Evolutionary conservation across 2,797 vertebrate genomes (phyloP).

Genomic region (Diglossa cyanea): DNA sequence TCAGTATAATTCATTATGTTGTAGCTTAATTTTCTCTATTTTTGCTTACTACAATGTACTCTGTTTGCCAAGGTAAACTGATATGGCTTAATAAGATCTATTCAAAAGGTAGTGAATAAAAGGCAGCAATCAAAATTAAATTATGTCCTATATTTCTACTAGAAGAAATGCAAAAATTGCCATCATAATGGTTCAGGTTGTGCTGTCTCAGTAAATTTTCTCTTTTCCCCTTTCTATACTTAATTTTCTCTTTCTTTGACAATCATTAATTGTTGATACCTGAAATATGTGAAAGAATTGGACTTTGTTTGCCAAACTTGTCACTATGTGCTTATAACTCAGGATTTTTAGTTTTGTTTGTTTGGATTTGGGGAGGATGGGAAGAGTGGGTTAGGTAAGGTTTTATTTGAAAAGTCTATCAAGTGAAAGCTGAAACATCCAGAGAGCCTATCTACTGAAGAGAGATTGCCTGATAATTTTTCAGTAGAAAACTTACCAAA

Average conservation of each 20-base stretch:
- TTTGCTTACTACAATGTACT: not conserved
- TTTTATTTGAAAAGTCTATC: not conserved
- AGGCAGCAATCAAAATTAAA: not conserved
- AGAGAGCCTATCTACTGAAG: not conserved
- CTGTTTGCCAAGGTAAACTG: constrained; percentile 21
- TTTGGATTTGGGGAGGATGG: not conserved
- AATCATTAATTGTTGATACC: not conserved
- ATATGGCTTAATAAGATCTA: constrained; percentile 1
- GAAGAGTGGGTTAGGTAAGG: not conserved
- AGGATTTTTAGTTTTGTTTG: not conserved
- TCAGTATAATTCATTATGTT: not conserved
- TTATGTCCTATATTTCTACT: not conserved
- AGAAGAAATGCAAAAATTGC: not conserved
- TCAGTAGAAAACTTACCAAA: not conserved
- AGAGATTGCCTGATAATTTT: not conserved
- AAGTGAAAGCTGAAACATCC: not conserved
- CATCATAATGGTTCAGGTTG: not conserved
- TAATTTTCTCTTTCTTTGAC: not conserved
- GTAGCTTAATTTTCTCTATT: not conserved
- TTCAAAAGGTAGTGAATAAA: not conserved
- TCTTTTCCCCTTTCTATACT: not conserved
- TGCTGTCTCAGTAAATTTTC: not conserved
- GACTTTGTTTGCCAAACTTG: constrained; percentile 1
- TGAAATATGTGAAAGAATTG: not conserved
- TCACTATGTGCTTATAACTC: not conserved